Conservation (phyloP, 2,888 invertebrate species). For the Theodoxus fluviatilis region DNA sequence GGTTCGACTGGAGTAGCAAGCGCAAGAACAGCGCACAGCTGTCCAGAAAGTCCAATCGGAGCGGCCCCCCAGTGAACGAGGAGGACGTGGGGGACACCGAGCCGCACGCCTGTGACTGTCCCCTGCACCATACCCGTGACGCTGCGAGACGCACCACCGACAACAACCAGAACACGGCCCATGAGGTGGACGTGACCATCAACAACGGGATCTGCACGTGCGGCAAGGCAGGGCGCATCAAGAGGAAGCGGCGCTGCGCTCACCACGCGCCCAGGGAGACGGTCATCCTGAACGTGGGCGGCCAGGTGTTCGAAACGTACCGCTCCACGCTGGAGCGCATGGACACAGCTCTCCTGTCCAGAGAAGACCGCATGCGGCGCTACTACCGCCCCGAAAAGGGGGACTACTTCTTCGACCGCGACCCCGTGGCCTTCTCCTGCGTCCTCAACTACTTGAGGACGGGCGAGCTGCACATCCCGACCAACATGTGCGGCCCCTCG, state of each 20-base stretch:
- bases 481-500: constrained; percentile 57
- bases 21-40: too few relatives aligned
- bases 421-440: constrained; percentile 55
- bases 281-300: constrained; percentile 55
- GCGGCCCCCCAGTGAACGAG: not conserved
- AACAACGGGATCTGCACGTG: constrained; percentile 2
- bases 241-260: constrained; percentile 22
- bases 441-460: constrained; percentile 58
- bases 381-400: constrained; percentile 46
- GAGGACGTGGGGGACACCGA: not conserved
- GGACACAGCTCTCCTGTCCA: constrained; percentile 42
- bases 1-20: too few relatives aligned
- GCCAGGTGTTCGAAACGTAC: constrained; percentile 53
- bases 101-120: not conserved
- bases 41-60: too few relatives aligned
- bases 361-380: constrained; percentile 45
- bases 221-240: not conserved
- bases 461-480: constrained; percentile 58
- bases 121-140: not conserved
- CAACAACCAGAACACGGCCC: not conserved
- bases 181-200: constrained; percentile 18
- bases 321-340: constrained; percentile 47
- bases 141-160: constrained; percentile 9
- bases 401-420: constrained; percentile 59
- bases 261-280: constrained; percentile 37